Evolutionary conservation across 2,888 invertebrate species (phyloP).

Genomic region (Apamea crenata): DNA sequence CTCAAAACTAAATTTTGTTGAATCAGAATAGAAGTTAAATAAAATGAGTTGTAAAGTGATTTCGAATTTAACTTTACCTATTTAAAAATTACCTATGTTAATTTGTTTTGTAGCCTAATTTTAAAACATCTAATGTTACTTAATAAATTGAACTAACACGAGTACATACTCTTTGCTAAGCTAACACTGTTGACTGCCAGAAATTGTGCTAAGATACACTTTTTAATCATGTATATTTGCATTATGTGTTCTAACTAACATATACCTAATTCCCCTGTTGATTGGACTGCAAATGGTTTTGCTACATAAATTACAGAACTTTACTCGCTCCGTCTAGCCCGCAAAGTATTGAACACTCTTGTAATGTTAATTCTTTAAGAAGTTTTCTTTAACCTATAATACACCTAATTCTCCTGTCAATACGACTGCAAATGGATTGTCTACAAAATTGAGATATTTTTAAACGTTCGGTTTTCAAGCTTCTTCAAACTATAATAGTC

Average conservation of each 20-base stretch:
- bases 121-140: background rate
- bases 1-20: background rate
- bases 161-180: background rate
- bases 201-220: background rate
- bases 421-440: background rate
- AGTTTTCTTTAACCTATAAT: background rate
- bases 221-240: background rate
- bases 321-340: conserved; percentile 99
- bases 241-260: background rate
- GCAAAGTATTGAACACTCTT: conserved; percentile 99
- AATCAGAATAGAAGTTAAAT: background rate
- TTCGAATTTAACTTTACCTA: background rate
- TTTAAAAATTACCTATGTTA: background rate
- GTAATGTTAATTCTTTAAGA: conserved; percentile 29
- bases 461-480: background rate
- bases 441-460: background rate
- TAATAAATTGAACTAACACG: background rate
- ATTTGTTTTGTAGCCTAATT: background rate
- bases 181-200: background rate
- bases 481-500: background rate
- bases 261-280: background rate
- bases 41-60: background rate
- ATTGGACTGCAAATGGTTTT: background rate
- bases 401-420: background rate
- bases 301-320: conserved; percentile 92